Base-by-base conservation (phyloP, 2,113 vertebrate genomes). In the Rhynchomys soricoides region DNA sequence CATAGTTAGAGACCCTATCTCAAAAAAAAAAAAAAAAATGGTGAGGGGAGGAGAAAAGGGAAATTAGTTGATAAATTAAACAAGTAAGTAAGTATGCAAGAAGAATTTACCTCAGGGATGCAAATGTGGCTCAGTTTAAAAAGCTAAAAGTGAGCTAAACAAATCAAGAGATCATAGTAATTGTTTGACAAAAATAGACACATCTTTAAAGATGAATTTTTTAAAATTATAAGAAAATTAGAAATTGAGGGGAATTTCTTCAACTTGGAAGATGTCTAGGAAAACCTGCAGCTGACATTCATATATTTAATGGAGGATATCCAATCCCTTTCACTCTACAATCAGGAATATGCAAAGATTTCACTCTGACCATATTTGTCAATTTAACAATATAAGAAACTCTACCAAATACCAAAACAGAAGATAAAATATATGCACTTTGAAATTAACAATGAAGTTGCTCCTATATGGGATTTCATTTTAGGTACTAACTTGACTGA, bases 381-480 rank as follows among this genome's bases (percentile, higher is more conserved):
- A 62, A 81, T 22, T 40, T 79, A 79, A 66, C 7, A 94, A 48
- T 24, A 24, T 15, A n/a, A 34, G 15, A 3, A 87, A 9, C 89
- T 90, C n/a, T 17, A 78, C 57, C 8, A 89, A 71, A 86, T 57
- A 68, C 21, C 93, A 86, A 22, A 96, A 89, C 91, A 94, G 19
- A 19, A 40, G 75, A 50, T 70, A 21, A 85, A 85, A 95, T 19
- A 50, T 4, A 62, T 10, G 68, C 3, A 57, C 34, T 79, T 88
- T 95, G 43, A 62, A 92, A 86, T 48, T 29, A 21, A 68, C 24
- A n/a, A 94, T 13, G 13, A 79, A 13, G 79, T 64, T 31, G 7
- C 4, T 17, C 45, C 74, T 4, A 15, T 68, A 21, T 45, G 48
- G 85, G 29, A 24, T 16, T 21, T 57, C 55, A 77, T 50, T 82